Evolutionary conservation across 2,888 invertebrate species (phyloP), one percentile per base, ranked within the genome.

Genomic region (Micoletzkya japonica): DNA sequence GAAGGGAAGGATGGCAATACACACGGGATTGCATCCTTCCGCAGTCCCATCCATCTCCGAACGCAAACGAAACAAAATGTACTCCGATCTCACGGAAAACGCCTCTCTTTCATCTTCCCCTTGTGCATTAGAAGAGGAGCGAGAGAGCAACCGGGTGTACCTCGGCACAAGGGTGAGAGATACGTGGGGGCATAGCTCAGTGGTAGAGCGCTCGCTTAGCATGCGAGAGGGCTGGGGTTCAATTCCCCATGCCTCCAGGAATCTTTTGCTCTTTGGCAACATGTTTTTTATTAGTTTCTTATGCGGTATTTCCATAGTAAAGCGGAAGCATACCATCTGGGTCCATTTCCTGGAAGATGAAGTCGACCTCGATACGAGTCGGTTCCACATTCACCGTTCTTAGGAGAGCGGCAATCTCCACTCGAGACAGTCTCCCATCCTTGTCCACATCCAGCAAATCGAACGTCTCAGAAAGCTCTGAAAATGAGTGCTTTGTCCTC

Each of bases 301-400:
- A n/a, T n/a, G n/a, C n/a, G n/a, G n/a, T n/a, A n/a, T 24, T 34
- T 1, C n/a, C 32, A 14, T 28, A 32, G 10, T 32, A 32, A 56
- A 34, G 54, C 26, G 54, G 0, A 30, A 20, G 34, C 39, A 39
- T 60, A 83, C 83, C 77, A 57, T 83, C 77, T 28, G 74, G 72
- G 56, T 84, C 84, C 79, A 84, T 83, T 74, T 83, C 83, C 44
- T 77, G 74, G 61, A 83, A 83, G 57, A 83, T 81, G 72, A 83
- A 84, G 70, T 83, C 82, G 37, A 83, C 61, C 71, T 83, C 83
- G n/a, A 76, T 78, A 30, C 82, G 74, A 30, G 82, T 83, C 50
- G 83, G 82, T 56, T 83, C 83, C 14, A 82, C 81, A 49, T 83
- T 81, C 50, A 82, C 80, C 0, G 82, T 81, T 39, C 71, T 49